Percentiles rank a stretch among this genome's conserved stretches.
Conservation (phyloP, 2,797 vertebrate species). For the Halcyon leucocephala region DNA sequence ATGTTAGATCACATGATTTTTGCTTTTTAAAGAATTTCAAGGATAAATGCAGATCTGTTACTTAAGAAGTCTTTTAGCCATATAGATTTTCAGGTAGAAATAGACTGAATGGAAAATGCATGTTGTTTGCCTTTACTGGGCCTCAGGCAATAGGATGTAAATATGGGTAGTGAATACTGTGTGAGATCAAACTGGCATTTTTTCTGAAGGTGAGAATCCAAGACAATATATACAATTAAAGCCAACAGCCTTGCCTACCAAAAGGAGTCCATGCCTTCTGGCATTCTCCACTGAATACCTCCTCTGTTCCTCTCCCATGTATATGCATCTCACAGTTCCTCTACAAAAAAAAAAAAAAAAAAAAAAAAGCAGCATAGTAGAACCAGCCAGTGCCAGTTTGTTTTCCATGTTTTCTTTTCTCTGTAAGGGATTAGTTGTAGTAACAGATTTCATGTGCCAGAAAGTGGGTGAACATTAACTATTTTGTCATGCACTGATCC, state of each 20-base stretch:
- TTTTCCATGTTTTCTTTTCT: conserved; percentile 65
- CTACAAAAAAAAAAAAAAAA: not conserved
- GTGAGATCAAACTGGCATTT: conserved; percentile 11
- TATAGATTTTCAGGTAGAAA: not conserved
- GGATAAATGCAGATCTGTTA: not conserved
- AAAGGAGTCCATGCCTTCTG: conserved; percentile 40
- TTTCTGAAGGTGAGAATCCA: conserved; percentile 53
- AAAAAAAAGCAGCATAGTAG: not conserved
- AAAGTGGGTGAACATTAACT: conserved; percentile 63
- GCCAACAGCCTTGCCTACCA: conserved; percentile 17
- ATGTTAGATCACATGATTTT: not conserved
- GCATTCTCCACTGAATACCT: conserved; percentile 42
- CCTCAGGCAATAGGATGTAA: conserved; percentile 21
- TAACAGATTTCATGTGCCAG: conserved; percentile 65
- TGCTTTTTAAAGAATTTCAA: not conserved
- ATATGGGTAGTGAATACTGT: not conserved
- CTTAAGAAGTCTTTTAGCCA: not conserved
- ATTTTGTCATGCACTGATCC: conserved; percentile 64
- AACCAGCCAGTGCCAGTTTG: conserved; percentile 4
- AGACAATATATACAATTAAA: conserved; percentile 59
- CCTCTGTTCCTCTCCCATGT: conserved; percentile 39
- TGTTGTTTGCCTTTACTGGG: not conserved
- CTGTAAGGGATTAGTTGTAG: conserved; percentile 54
- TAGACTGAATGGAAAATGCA: conserved; percentile 7
- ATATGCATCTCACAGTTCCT: conserved; percentile 45